Conservation (phyloP, 2,113 vertebrate genomes). For the Perca flavescens region DNA sequence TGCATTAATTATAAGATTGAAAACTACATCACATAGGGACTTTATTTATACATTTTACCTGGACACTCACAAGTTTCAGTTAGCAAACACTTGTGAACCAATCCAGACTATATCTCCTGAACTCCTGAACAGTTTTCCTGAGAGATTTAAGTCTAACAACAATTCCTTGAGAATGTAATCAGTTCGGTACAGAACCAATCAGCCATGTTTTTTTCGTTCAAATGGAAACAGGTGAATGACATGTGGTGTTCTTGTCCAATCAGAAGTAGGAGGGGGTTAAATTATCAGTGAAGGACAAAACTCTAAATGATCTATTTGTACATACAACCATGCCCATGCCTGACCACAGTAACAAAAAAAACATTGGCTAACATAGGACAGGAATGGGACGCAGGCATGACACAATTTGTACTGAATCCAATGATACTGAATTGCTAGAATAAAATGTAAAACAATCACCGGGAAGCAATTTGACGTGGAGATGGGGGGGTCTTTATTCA, state of each 20-base stretch:
- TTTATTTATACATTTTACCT: background rate
- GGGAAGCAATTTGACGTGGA: slow-evolving; percentile 31
- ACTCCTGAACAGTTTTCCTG: background rate
- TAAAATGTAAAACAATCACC: slow-evolving; percentile 25
- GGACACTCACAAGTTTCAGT: background rate
- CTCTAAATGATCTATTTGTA: background rate
- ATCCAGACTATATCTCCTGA: background rate
- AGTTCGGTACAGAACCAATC: background rate
- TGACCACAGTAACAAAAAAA: background rate
- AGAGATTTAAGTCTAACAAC: background rate
- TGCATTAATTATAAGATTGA: background rate
- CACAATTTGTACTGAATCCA: background rate
- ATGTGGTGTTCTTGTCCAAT: background rate
- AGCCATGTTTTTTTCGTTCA: background rate
- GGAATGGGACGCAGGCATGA: background rate
- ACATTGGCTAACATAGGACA: background rate
- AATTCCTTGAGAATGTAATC: background rate
- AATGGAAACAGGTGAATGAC: background rate
- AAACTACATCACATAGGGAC: background rate
- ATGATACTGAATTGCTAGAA: background rate
- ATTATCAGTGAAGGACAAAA: background rate
- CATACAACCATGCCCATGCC: background rate
- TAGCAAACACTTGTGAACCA: background rate
- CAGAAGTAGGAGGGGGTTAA: background rate
- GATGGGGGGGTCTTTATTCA: slow-evolving; percentile 37